Base-by-base conservation (phyloP, 2,888 invertebrate species). In the Lamellibrachia satsuma region DNA sequence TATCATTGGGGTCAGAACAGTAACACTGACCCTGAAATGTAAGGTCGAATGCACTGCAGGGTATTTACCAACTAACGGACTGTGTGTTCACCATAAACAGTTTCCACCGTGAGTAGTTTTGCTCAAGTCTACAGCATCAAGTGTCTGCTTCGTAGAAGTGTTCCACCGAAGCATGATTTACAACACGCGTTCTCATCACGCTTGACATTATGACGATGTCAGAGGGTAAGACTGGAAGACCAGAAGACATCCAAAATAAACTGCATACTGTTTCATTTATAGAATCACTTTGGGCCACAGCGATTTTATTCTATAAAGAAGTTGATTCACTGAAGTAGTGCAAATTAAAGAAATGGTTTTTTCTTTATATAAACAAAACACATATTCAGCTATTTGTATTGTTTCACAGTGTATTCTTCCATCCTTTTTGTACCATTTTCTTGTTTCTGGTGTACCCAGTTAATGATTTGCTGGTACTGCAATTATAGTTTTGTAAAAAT, bases 61-160 rank as follows among this genome's bases (percentile, higher is more conserved):
- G 75, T 75, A 15, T 75, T 75, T 75, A 75, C 75, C 75, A 75
- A 75, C 22, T 75, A 75, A 75, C 6, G n/a, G 1, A 75, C 75
- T 75, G 75, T 75, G 75, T 75, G 75, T 75, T 75, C 75, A 75
- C 22, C 22, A 22, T 75, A 75, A 75, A 75, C 75, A 75, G 75
- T 3, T n/a, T 75, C 75, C 75, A 75, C 75, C 3, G 22, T 75
- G n/a, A 75, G 22, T 22, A 22, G 75, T 22, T 11, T 75, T 15
- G 75, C 75, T 75, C 15, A 11, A 75, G 75, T n/a, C 75, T 11
- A 75, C 15, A 22, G 22, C 75, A 75, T 75, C 75, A 75, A 75
- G 75, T 75, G 75, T n/a, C 22, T 75, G 75, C 75, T 75, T 75
- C 75, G 75, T 75, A 75, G 75, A 75, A 75, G 75, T 75, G 75